These are phyloP conservation scores for Eumeta japonica DNA, from an alignment of 1,140 invertebrate genomes.

Conservation along the genomic window DNA sequence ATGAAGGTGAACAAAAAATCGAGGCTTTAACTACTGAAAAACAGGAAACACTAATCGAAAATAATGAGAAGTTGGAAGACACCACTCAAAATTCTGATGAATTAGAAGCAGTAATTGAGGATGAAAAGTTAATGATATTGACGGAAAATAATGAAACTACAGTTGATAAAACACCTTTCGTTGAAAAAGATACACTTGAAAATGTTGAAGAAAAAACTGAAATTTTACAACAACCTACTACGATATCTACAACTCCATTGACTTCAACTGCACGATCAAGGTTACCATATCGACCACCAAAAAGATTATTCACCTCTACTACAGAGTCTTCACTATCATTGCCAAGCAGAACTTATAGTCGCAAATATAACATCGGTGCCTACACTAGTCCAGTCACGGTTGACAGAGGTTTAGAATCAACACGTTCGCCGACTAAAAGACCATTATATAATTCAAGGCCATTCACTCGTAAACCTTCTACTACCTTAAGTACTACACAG, in stretches of 20 bases:
- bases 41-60: not conserved
- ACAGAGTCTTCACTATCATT: conserved; percentile 41
- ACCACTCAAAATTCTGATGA: not conserved
- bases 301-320: conserved; percentile 43
- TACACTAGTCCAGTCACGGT: conserved; percentile 49
- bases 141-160: conserved; percentile 14
- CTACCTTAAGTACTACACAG: conserved; percentile 34
- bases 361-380: conserved; percentile 50
- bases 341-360: conserved; percentile 45
- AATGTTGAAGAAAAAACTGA: no score
- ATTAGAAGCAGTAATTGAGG: conserved; percentile 5
- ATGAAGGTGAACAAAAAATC: conserved; percentile 10
- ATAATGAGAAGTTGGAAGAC: conserved; percentile 2
- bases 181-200: conserved; percentile 13
- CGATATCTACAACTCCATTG: conserved; percentile 27
- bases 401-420: conserved; percentile 19
- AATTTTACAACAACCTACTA: conserved; percentile 15
- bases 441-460: conserved; percentile 34
- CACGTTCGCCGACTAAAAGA: conserved; percentile 25
- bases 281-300: conserved; percentile 42
- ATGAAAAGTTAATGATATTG: conserved; percentile 5
- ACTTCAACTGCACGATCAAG: conserved; percentile 29
- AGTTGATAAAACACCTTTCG: conserved; percentile 8
- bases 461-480: conserved; percentile 40
- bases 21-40: conserved; percentile 3